These are phyloP conservation scores for Ceratotherium simum DNA, from an alignment of 2,113 vertebrate genomes.

Conservation along the genomic window DNA sequence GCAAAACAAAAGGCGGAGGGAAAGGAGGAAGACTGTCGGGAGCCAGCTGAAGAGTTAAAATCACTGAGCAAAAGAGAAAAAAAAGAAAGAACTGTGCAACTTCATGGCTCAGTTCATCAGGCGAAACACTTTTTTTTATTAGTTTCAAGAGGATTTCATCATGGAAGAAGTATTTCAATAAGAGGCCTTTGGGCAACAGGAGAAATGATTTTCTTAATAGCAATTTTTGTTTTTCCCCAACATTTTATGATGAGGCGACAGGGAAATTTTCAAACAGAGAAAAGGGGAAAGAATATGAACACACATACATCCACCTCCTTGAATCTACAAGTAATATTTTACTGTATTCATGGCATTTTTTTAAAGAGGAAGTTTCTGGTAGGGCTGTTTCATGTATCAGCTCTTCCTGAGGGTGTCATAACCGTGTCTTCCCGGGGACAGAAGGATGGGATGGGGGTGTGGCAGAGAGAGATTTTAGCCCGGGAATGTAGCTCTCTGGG, in stretches of 20 bases:
- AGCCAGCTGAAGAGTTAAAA: not conserved
- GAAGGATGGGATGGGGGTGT: not conserved
- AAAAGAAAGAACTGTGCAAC: not conserved
- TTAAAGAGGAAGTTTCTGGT: not conserved
- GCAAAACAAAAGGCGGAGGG: not conserved
- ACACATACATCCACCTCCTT: not conserved
- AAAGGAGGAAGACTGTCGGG: not conserved
- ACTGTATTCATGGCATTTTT: not conserved
- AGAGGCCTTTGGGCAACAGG: not conserved
- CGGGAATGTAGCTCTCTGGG: not conserved
- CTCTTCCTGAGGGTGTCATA: not conserved
- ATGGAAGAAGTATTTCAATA: not conserved
- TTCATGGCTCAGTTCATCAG: not conserved
- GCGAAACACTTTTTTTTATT: not conserved
- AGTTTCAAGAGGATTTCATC: not conserved
- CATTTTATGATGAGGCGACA: not conserved
- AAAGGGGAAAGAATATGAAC: not conserved
- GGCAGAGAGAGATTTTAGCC: not conserved
- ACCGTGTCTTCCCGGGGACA: not conserved
- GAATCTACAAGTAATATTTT: not conserved
- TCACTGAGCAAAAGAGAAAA: not conserved
- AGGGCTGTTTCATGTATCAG: not conserved
- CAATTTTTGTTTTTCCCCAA: not conserved
- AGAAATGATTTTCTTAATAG: not conserved
- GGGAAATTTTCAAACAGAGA: not conserved